A percentile compares a stretch with the other conserved stretches of the same genome.
Conservation (phyloP, 2,113 vertebrate species). For the Ophthalmolycus amberensis region DNA sequence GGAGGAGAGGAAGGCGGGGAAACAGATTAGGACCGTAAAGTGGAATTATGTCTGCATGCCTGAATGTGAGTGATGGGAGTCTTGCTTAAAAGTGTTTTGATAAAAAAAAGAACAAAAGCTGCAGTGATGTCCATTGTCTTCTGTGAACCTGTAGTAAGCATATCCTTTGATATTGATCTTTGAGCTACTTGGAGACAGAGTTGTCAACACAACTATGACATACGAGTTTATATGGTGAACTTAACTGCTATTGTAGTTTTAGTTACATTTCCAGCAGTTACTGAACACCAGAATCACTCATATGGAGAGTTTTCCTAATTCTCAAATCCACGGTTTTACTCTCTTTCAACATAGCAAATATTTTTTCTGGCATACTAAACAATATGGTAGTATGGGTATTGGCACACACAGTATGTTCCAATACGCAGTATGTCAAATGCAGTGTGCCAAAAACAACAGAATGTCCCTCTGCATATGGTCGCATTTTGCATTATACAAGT, state of each 20-base stretch:
- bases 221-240: too few species aligned
- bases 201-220: not conserved
- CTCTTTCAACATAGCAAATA: not conserved
- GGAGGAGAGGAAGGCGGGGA: not conserved
- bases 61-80: slow-evolving; percentile 26
- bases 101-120: not conserved
- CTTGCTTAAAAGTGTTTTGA: not conserved
- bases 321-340: not conserved
- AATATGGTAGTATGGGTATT: too few species aligned
- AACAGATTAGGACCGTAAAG: slow-evolving; percentile 24
- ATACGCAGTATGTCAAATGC: too few species aligned
- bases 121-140: not conserved
- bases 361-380: not conserved
- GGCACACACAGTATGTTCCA: too few species aligned
- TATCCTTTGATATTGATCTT: not conserved
- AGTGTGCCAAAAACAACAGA: too few species aligned
- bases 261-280: not conserved
- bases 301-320: not conserved
- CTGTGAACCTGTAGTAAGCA: not conserved
- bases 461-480: too few species aligned
- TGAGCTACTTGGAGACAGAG: not conserved
- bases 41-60: slow-evolving; percentile 35
- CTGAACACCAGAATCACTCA: not conserved
- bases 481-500: too few species aligned
- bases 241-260: too few species aligned